Evolutionary conservation across 2,888 invertebrate genomes (phyloP).

Genomic region (Platynereis dumerilii): DNA sequence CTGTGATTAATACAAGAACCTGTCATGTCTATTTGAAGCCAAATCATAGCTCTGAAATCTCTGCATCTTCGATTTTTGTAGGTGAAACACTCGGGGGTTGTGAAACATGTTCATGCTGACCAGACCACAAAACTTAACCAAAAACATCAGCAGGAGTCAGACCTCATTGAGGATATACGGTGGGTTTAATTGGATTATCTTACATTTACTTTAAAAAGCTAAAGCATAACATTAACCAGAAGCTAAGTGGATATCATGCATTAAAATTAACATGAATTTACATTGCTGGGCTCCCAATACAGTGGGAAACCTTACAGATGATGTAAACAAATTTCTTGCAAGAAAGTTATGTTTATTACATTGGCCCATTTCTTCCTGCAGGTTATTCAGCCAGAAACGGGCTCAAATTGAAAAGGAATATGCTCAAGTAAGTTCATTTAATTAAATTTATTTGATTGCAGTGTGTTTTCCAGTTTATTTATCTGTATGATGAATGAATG

Average conservation of each 20-base stretch:
- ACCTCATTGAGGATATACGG: constrained; percentile 89
- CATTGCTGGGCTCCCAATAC: too few relatives aligned
- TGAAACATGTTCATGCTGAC: constrained; percentile 82
- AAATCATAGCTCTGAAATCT: not conserved
- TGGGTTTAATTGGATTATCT: too few relatives aligned
- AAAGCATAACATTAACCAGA: too few relatives aligned
- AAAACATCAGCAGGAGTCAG: constrained; percentile 96
- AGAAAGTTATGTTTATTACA: not conserved
- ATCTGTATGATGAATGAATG: too few relatives aligned
- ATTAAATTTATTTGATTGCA: not conserved
- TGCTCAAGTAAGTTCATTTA: constrained; percentile 75
- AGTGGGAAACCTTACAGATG: too few relatives aligned
- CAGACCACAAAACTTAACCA: constrained; percentile 89
- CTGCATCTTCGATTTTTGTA: constrained; percentile 21
- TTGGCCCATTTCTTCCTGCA: constrained; percentile 61
- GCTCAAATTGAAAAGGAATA: constrained; percentile 93
- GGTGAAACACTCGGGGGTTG: constrained; percentile 26
- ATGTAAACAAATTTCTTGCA: too few relatives aligned
- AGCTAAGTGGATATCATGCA: too few relatives aligned
- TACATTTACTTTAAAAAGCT: too few relatives aligned
- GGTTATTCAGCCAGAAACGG: constrained; percentile 86
- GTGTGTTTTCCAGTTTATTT: too few relatives aligned
- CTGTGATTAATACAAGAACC: not conserved
- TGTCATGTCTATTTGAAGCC: not conserved
- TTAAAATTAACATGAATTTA: too few relatives aligned